Evolutionary conservation across 2,888 invertebrate species (phyloP).

Genomic region (Phortica okadai): DNA sequence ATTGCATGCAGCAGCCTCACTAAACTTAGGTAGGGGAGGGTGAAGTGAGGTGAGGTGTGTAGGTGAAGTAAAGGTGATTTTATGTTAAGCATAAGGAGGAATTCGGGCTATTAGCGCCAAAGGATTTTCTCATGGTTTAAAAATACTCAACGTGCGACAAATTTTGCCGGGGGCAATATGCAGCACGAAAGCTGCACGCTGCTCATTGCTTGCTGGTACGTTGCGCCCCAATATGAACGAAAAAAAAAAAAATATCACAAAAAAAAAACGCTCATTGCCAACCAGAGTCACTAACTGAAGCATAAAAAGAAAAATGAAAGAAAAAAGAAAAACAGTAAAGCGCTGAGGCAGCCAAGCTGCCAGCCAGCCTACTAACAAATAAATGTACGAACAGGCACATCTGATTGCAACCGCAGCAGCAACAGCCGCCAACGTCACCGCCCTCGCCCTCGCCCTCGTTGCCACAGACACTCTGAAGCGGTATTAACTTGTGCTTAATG

Average conservation of each 20-base stretch:
- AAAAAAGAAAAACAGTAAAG: slow-evolving; percentile 1
- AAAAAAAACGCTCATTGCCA: background rate
- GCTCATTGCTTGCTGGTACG: slow-evolving; percentile 36
- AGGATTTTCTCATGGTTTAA: slow-evolving; percentile 76
- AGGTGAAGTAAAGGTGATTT: slow-evolving; percentile 57
- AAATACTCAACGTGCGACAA: slow-evolving; percentile 70
- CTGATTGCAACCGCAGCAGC: slow-evolving; percentile 28
- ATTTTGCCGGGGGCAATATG: slow-evolving; percentile 66
- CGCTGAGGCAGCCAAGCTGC: slow-evolving; percentile 2
- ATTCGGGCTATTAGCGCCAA: slow-evolving; percentile 76
- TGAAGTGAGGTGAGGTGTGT: slow-evolving; percentile 33
- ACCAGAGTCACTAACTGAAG: background rate
- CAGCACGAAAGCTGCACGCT: slow-evolving; percentile 70
- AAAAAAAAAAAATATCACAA: slow-evolving; percentile 1
- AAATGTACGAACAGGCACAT: slow-evolving; percentile 32
- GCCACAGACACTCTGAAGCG: background rate
- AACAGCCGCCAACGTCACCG: slow-evolving; percentile 34
- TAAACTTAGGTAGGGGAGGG: slow-evolving; percentile 48
- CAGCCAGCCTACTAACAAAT: slow-evolving; percentile 30
- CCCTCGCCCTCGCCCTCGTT: background rate
- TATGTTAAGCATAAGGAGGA: slow-evolving; percentile 68
- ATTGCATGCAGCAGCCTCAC: slow-evolving; percentile 39
- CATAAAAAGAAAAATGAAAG: background rate
- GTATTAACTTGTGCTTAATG: slow-evolving; percentile 29
- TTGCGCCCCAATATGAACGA: slow-evolving; percentile 20